phyloP scores from a whole-genome alignment of 2,888 invertebrate species.

The Gibbula magus region DNA sequence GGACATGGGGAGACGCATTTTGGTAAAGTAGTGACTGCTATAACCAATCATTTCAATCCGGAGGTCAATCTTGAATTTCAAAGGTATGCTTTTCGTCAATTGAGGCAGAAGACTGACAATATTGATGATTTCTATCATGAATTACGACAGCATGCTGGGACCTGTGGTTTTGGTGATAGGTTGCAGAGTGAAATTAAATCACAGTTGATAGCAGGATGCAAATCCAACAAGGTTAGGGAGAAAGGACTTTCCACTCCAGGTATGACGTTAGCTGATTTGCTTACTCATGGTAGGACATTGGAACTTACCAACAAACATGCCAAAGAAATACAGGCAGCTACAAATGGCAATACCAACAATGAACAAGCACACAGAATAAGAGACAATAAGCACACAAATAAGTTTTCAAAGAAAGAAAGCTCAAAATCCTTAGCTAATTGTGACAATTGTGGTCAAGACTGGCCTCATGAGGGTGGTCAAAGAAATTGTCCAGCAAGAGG shows the following conservation, averaged over 20 bases:
- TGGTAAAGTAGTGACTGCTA: not conserved
- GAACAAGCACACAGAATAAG: not conserved
- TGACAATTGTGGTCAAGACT: not conserved
- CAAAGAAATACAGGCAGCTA: not conserved
- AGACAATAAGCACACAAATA: not conserved
- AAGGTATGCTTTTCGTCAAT: not conserved
- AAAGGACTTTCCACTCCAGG: not conserved
- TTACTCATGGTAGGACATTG: not conserved
- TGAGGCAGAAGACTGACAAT: not conserved
- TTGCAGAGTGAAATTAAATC: too few relatives aligned
- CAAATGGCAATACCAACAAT: not conserved
- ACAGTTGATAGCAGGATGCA: too few relatives aligned
- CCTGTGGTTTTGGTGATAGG: too few relatives aligned
- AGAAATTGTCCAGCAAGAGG: too few relatives aligned
- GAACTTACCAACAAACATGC: not conserved
- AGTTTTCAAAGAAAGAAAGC: not conserved
- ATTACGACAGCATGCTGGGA: not conserved
- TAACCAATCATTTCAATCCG: not conserved
- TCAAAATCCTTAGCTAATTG: not conserved
- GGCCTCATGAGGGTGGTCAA: too few relatives aligned
- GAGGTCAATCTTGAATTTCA: not conserved
- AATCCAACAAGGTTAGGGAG: not conserved
- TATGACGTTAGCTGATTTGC: not conserved
- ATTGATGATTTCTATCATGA: not conserved
- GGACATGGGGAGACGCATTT: not conserved